phyloP scores from a whole-genome alignment of 2,113 vertebrate species.

The Muntiacus muntjak region DNA sequence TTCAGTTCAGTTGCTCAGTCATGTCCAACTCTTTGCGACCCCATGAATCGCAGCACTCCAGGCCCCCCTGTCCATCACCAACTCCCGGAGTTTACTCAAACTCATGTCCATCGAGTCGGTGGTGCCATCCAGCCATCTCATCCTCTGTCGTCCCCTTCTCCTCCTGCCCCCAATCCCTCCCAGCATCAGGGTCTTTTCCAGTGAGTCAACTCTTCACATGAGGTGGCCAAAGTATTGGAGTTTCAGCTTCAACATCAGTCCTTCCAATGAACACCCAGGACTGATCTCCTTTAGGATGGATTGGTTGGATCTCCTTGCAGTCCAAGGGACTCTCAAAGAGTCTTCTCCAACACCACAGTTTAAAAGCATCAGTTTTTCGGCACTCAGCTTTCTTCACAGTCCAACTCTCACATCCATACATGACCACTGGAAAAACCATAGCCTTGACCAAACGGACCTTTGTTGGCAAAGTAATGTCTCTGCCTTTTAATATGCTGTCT shows the following conservation, averaged over 20 bases:
- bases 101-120: accelerated
- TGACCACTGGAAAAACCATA: neutral
- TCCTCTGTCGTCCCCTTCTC: neutral
- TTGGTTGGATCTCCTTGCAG: neutral
- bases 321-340: neutral
- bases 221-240: neutral
- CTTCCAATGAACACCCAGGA: neutral
- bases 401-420: neutral
- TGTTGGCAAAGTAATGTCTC: neutral
- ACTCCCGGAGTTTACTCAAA: neutral
- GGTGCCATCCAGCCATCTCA: neutral
- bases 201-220: neutral
- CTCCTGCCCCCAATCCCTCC: neutral
- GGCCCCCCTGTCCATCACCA: neutral
- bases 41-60: accelerated
- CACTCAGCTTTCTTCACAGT: neutral
- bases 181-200: neutral
- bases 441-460: neutral
- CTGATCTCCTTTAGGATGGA: neutral
- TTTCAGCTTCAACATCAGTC: neutral
- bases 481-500: neutral
- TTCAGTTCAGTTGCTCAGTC: neutral
- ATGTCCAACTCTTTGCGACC: accelerated
- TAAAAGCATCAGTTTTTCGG: neutral
- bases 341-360: neutral